Evolutionary conservation across 2,797 vertebrate genomes (phyloP).

Genomic region (Ctenochaetus hawaiiensis): DNA sequence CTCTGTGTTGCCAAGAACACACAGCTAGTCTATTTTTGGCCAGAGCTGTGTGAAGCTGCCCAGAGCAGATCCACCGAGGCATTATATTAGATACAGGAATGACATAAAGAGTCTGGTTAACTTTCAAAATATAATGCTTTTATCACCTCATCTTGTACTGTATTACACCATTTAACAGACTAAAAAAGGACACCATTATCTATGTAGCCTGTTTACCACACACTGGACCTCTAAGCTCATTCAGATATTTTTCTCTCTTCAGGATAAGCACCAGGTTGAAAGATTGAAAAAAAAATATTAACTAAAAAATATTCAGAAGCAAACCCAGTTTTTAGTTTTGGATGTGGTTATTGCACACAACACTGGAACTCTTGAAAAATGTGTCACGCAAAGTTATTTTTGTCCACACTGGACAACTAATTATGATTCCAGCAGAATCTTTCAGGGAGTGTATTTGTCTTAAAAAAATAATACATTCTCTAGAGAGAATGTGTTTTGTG

Average conservation of each 20-base stretch:
- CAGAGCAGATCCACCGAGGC: too few species aligned
- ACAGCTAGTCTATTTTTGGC: too few species aligned
- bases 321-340: slow-evolving; percentile 15
- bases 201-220: too few species aligned
- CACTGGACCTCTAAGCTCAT: slow-evolving; percentile 7
- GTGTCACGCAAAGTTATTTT: slow-evolving; percentile 41
- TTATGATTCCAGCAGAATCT: slow-evolving; percentile 7
- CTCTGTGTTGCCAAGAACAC: too few species aligned
- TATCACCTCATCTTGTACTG: too few species aligned
- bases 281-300: neutral
- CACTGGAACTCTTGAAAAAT: slow-evolving; percentile 18
- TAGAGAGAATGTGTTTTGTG: neutral
- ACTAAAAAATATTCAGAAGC: slow-evolving; percentile 16
- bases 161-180: too few species aligned
- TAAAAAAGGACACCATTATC: too few species aligned
- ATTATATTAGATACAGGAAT: too few species aligned
- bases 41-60: too few species aligned
- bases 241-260: slow-evolving; percentile 10
- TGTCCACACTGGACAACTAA: slow-evolving; percentile 13
- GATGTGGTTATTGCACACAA: slow-evolving; percentile 19
- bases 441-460: slow-evolving; percentile 7
- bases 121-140: too few species aligned
- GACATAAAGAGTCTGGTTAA: too few species aligned
- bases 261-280: neutral
- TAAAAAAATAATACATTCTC: neutral